Evolutionary conservation across 2,797 vertebrate genomes (phyloP).

Genomic region (Botia kubotai): DNA sequence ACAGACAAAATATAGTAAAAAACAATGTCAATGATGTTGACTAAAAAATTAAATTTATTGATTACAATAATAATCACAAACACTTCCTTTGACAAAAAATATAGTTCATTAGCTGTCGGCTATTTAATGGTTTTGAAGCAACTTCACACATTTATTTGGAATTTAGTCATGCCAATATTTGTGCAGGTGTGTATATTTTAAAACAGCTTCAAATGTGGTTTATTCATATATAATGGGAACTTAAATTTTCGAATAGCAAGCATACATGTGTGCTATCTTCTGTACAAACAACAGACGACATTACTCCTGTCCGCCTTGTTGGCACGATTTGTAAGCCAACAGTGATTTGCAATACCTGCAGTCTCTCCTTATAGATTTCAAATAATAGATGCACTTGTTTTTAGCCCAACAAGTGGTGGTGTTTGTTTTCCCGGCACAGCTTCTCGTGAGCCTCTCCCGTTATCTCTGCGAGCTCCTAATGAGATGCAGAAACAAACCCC

Average conservation of each 20-base stretch:
- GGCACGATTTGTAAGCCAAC: not conserved
- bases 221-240: not conserved
- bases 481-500: constrained; percentile 55
- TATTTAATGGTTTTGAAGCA: too few relatives aligned
- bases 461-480: constrained; percentile 21
- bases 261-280: not conserved
- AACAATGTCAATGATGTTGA: not conserved
- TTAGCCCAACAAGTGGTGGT: constrained; percentile 38
- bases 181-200: not conserved
- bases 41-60: too few relatives aligned
- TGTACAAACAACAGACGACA: not conserved
- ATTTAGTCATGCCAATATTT: not conserved
- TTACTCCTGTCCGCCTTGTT: not conserved
- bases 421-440: constrained; percentile 44
- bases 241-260: not conserved
- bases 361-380: constrained; percentile 25
- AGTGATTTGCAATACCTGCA: constrained; percentile 15
- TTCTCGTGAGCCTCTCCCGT: constrained; percentile 29
- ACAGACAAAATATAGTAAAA: not conserved
- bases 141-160: not conserved
- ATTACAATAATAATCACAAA: not conserved
- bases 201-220: not conserved
- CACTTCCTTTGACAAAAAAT: not conserved
- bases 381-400: constrained; percentile 35
- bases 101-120: not conserved